Percentiles rank a stretch among this genome's conserved stretches.
These are phyloP conservation scores for Rhopalosiphum nymphaeae DNA, from an alignment of 2,888 invertebrate genomes.

Conservation along the genomic window DNA sequence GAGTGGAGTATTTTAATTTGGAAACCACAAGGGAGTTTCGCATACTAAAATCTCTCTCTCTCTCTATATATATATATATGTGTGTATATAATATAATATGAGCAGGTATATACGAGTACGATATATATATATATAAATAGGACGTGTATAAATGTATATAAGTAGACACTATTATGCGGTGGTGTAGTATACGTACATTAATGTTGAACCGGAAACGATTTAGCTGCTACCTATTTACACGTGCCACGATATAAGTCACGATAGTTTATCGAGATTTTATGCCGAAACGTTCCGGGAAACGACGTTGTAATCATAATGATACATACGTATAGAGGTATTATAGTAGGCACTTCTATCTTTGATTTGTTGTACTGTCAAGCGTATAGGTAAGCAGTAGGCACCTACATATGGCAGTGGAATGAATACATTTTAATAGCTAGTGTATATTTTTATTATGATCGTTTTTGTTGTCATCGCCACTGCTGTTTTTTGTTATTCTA, in stretches of 20 bases:
- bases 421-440: constrained; percentile 4
- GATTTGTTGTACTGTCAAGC: neutral
- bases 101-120: too few species aligned
- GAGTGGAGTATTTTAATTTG: neutral
- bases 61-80: neutral
- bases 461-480: neutral
- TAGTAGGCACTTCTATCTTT: neutral
- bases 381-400: neutral
- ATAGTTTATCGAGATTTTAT: constrained; percentile 36
- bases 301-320: neutral
- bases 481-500: neutral
- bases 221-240: constrained; percentile 7
- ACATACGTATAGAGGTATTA: too few species aligned
- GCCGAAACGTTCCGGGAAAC: neutral
- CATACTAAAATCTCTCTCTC: neutral
- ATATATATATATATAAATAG: too few species aligned
- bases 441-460: neutral
- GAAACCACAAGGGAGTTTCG: neutral
- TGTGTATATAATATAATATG: too few species aligned
- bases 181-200: neutral
- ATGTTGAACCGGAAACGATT: constrained; percentile 25
- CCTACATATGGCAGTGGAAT: neutral
- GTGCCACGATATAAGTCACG: neutral
- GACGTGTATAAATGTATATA: neutral
- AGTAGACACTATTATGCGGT: neutral